Evolutionary conservation across 2,113 vertebrate genomes (phyloP).

Genomic region (Megaleporinus macrocephalus): DNA sequence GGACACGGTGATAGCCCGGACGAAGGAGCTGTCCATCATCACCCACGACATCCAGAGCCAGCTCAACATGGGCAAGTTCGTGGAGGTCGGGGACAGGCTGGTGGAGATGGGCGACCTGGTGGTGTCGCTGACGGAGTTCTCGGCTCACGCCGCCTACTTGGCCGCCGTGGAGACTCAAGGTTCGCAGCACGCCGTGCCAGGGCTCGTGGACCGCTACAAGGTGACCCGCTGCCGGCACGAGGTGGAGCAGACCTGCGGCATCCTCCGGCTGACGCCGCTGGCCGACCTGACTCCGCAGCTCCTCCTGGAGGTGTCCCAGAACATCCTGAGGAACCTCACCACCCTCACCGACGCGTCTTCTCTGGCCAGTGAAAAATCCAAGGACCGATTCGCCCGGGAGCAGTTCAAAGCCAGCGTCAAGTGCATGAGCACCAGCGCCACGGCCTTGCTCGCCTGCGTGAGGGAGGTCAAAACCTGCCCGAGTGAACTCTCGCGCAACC

Average conservation of each 20-base stretch:
- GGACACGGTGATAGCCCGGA: slow-evolving; percentile 96
- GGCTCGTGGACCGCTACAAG: slow-evolving; percentile 97
- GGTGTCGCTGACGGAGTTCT: slow-evolving; percentile 93
- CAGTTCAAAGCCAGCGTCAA: slow-evolving; percentile 97
- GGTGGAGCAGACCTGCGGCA: slow-evolving; percentile 91
- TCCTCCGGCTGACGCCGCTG: slow-evolving; percentile 86
- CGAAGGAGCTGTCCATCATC: slow-evolving; percentile 97
- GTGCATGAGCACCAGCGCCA: slow-evolving; percentile 95
- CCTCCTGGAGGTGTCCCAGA: slow-evolving; percentile 94
- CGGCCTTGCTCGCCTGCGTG: slow-evolving; percentile 93
- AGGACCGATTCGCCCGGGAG: slow-evolving; percentile 94
- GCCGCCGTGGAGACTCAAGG: slow-evolving; percentile 89
- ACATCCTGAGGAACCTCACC: slow-evolving; percentile 93
- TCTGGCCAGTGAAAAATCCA: slow-evolving; percentile 89
- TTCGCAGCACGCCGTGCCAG: slow-evolving; percentile 86
- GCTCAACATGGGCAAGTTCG: slow-evolving; percentile 97
- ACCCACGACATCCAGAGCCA: slow-evolving; percentile 98
- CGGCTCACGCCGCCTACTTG: slow-evolving; percentile 94
- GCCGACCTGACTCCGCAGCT: slow-evolving; percentile 92
- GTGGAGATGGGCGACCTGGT: slow-evolving; percentile 93
- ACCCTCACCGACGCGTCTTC: slow-evolving; percentile 93
- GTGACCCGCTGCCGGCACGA: slow-evolving; percentile 95
- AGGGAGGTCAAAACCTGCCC: slow-evolving; percentile 93
- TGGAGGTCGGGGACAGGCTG: slow-evolving; percentile 91
- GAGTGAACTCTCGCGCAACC: slow-evolving; percentile 88